Conservation (phyloP, 92 coral and sea anemone species). For the Zoanthus sociatus region DNA sequence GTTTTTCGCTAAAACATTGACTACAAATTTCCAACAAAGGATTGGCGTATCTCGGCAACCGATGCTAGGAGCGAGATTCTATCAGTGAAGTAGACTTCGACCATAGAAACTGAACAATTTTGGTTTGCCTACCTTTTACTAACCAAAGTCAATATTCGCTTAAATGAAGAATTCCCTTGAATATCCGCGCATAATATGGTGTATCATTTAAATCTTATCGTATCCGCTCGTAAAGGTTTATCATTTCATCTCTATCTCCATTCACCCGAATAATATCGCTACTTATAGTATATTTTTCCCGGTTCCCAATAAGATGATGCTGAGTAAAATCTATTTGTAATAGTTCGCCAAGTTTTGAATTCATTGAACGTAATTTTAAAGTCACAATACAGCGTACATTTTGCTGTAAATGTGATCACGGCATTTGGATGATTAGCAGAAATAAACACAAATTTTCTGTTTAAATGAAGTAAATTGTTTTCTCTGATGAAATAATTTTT, state of each 20-base stretch:
- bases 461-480: constrained; percentile 57
- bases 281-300: constrained; percentile 26
- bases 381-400: not conserved
- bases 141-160: constrained; percentile 78
- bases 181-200: constrained; percentile 55
- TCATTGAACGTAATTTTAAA: not conserved
- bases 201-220: constrained; percentile 75
- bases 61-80: constrained; percentile 36
- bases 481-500: constrained; percentile 51
- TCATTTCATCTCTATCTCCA: constrained; percentile 57
- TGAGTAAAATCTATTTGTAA: not conserved
- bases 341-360: constrained; percentile 10
- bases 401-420: constrained; percentile 20
- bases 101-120: constrained; percentile 36
- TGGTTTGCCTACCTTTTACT: constrained; percentile 26
- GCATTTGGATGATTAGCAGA: constrained; percentile 38
- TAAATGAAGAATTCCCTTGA: constrained; percentile 70
- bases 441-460: constrained; percentile 68
- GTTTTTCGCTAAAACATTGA: constrained; percentile 43
- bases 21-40: constrained; percentile 43
- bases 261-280: constrained; percentile 25
- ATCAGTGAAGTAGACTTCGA: constrained; percentile 24
- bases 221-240: constrained; percentile 73
- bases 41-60: constrained; percentile 41
- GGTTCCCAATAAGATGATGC: constrained; percentile 11